phyloP scores from a whole-genome alignment of 1,140 invertebrate genomes.

The Bradynema listronoti region DNA sequence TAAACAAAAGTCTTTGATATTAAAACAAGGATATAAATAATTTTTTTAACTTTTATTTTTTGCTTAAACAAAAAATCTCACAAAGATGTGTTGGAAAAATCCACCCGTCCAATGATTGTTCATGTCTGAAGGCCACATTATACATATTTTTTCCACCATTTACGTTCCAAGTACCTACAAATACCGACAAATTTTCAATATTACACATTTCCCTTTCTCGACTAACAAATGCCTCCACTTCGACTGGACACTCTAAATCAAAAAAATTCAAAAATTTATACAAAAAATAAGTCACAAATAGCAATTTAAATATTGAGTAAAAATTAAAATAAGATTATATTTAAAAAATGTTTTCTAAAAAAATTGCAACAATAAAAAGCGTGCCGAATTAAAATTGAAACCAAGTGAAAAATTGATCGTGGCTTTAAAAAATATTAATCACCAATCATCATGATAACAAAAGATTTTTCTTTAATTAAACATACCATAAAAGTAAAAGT shows the following conservation, averaged over 20 bases:
- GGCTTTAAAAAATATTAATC: constrained; percentile 15
- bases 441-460: constrained; percentile 18
- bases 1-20: too few species aligned
- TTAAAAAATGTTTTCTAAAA: background rate
- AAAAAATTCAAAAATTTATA: background rate
- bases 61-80: background rate
- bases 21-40: too few species aligned
- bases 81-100: constrained; percentile 67
- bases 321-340: background rate
- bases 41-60: constrained; percentile 12
- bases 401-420: background rate
- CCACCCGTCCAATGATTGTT: constrained; percentile 87
- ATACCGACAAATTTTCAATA: constrained; percentile 69
- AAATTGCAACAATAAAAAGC: too few species aligned
- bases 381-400: too few species aligned
- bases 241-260: constrained; percentile 60
- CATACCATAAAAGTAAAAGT: constrained; percentile 48
- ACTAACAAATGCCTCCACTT: constrained; percentile 62
- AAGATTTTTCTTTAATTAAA: constrained; percentile 14
- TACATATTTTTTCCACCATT: constrained; percentile 83
- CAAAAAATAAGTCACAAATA: constrained; percentile 8
- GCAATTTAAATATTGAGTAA: background rate
- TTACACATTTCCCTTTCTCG: constrained; percentile 75
- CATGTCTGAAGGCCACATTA: constrained; percentile 83
- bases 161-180: constrained; percentile 94